A percentile compares a stretch with the other conserved stretches of the same genome.
Conservation (phyloP, 2,888 invertebrate species). For the Limnephilus marmoratus region DNA sequence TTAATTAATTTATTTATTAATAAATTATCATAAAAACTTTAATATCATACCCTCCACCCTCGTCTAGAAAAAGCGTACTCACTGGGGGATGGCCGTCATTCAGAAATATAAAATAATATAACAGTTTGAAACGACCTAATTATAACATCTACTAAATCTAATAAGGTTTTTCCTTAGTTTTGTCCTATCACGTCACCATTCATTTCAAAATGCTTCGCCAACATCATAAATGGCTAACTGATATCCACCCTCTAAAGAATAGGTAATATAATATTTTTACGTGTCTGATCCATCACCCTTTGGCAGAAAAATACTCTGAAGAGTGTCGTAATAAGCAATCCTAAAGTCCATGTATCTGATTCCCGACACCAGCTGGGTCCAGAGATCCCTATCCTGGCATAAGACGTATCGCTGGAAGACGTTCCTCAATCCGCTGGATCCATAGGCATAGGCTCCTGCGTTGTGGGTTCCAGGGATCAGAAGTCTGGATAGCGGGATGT, state of each 20-base stretch:
- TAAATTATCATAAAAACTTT: too few species aligned
- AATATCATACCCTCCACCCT: neutral
- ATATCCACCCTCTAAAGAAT: neutral
- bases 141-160: neutral
- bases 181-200: neutral
- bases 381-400: slow-evolving; percentile 87
- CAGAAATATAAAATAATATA: too few species aligned
- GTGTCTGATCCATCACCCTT: slow-evolving; percentile 17
- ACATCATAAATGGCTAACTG: neutral
- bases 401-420: slow-evolving; percentile 71
- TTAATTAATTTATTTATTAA: too few species aligned
- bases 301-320: slow-evolving; percentile 39
- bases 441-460: slow-evolving; percentile 77
- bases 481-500: slow-evolving; percentile 74
- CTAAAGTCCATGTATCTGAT: slow-evolving; percentile 89
- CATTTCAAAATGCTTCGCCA: neutral
- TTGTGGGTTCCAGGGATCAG: slow-evolving; percentile 77
- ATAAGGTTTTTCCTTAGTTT: neutral
- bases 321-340: slow-evolving; percentile 80
- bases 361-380: slow-evolving; percentile 91
- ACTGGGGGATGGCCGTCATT: too few species aligned
- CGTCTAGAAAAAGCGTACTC: neutral
- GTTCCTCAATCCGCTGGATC: slow-evolving; percentile 56
- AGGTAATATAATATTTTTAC: slow-evolving; percentile 16
- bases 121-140: neutral